Base-by-base conservation (phyloP, 2,113 vertebrate species). In the Pseudopipra pipra region DNA sequence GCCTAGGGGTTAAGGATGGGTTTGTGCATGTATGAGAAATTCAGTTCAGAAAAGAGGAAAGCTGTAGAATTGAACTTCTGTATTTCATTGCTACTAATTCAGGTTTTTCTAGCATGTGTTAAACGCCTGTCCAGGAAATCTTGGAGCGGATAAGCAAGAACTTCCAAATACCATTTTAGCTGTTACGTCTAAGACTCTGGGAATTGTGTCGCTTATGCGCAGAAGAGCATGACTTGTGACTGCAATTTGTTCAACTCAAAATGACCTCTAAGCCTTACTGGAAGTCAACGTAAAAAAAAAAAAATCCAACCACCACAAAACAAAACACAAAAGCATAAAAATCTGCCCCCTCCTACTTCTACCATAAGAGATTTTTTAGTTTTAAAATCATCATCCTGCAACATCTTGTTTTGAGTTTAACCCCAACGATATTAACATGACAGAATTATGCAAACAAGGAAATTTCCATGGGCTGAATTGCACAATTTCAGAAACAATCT, bases 401-500 rank as follows among this genome's bases (percentile, higher is more conserved):
- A 78, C 9, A 76, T 86, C 90, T 97, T 96, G 81, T 41, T 86
- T 89, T 74, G 83, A 81, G 39, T 80, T 92, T 93, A 92, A 90
- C 43, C 52, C 51, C 33, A 85, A 13, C 37, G 83, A 49, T 73
- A 75, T 95, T 86, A 77, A 92, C 46, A 31, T 19, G 62, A 65
- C 52, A 80, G 62, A 88, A 39, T 88, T 97, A 75, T 90, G 92
- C 91, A 91, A 90, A 79, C 76, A 93, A 68, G 93, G 92, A 96
- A 96, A 95, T 97, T 97, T 96, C 96, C 95, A 88, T 56, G 54
- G 79, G 28, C 74, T 82, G 90, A 81, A 65, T 93, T 93, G 76
- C 89, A 87, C 56, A 51, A 90, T 66, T 62, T 75, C 63, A 88
- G 87, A 96, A 83, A 80, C 58, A 54, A 66, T 92, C 75, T 23